A percentile compares a stretch with the other conserved stretches of the same genome.
phyloP scores from a whole-genome alignment of 2,113 vertebrate species.

The Collichthys lucidus region DNA sequence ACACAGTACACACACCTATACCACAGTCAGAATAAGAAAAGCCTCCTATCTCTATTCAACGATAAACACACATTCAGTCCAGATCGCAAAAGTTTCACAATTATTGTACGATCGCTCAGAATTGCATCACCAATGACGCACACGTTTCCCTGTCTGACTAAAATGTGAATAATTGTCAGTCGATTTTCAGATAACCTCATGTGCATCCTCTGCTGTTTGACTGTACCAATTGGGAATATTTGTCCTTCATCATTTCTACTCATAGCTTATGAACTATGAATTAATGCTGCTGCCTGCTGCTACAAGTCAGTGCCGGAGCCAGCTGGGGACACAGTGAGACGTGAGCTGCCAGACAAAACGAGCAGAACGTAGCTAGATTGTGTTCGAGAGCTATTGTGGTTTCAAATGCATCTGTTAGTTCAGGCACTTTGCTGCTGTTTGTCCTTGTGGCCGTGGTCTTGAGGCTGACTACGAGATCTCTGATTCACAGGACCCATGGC shows the following conservation, averaged over 20 bases:
- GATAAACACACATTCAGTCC: neutral
- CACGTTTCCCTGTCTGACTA: neutral
- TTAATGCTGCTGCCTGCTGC: slow-evolving; percentile 16
- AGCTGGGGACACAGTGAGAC: neutral
- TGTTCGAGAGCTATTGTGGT: slow-evolving; percentile 21
- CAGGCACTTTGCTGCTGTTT: slow-evolving; percentile 20
- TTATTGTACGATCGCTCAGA: neutral
- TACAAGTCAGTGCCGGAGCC: slow-evolving; percentile 15
- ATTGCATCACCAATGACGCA: neutral
- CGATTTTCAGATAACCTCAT: neutral
- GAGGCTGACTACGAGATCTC: neutral
- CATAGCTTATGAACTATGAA: slow-evolving; percentile 10
- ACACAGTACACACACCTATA: neutral
- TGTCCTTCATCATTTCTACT: slow-evolving; percentile 5
- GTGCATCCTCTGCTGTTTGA: neutral
- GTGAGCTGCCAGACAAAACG: slow-evolving; percentile 22
- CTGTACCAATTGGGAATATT: slow-evolving; percentile 16
- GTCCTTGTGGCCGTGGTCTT: slow-evolving; percentile 3
- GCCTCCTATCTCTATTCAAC: neutral
- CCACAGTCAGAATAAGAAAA: neutral
- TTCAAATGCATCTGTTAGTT: slow-evolving; percentile 37
- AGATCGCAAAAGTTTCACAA: neutral
- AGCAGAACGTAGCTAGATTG: neutral
- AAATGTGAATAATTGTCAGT: neutral
- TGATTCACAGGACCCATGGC: neutral